Base-by-base conservation (phyloP, 2,888 invertebrate genomes). In the Vanessa cardui region DNA sequence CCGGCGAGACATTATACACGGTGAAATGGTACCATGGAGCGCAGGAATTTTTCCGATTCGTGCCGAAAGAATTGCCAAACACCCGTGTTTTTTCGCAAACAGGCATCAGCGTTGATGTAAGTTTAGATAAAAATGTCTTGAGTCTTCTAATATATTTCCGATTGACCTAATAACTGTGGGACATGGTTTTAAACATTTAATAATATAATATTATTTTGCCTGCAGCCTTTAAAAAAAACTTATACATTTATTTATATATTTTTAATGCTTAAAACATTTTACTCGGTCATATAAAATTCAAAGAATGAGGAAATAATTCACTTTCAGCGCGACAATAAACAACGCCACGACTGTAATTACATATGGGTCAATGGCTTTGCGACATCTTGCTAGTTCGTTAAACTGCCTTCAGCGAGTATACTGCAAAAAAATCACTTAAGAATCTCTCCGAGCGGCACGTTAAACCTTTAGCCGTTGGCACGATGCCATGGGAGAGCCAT, bases 11-110 rank as follows among this genome's bases (percentile, higher is more conserved):
- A 9, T 92, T 97, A 8, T 97, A 96, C 88, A 95, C 96, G 46
- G 96, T 97, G 75, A 96, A 96, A 87, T 97, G 96, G 96, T 96
- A 96, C 92, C 96, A 96, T 83, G 96, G 96, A 2, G 88, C 93
- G 9, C 94, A 95, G 74, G 96, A 97, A 86, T 96, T 97, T 93
- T 97, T 95, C 90, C 94, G 96, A 75, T 96, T 94, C 83, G 94
- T 96, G 76, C 96, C 96, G n/a, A 96, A 96, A 83, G 96, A 96
- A 82, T 87, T 95, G 75, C 96, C 96, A n/a, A 95, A 95, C 74
- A 96, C 95, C 9, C 93, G 94, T 71, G 95, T 96, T 61, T 96
- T 96, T 83, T 94, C 95, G 5, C 94, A 95, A 75, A 94, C 95
- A 4, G 95, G 95, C 62, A 90, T 94, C 70, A 91, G 90, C 74